phyloP scores from a whole-genome alignment of 2,888 invertebrate species.

The Chymomyza procnemis region DNA sequence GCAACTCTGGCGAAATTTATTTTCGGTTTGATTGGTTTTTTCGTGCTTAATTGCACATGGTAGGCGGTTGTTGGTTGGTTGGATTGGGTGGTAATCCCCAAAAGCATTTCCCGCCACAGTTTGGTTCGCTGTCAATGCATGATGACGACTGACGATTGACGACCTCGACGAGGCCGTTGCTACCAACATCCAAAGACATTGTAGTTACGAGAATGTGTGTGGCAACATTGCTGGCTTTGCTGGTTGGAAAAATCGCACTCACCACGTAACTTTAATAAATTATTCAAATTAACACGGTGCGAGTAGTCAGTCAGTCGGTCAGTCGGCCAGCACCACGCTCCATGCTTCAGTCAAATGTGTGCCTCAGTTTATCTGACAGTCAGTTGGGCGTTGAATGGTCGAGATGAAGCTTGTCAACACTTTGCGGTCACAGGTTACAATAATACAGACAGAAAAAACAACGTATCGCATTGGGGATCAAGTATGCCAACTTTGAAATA shows the following conservation, averaged over 20 bases:
- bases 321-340: not conserved
- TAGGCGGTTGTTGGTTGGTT: constrained; percentile 3
- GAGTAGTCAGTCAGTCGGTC: constrained; percentile 18
- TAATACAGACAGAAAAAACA: constrained; percentile 29
- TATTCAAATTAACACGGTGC: constrained; percentile 76
- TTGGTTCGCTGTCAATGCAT: not conserved
- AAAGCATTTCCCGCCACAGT: not conserved
- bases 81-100: constrained; percentile 4
- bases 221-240: not conserved
- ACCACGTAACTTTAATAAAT: constrained; percentile 75
- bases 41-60: constrained; percentile 63
- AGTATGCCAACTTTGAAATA: too few relatives aligned
- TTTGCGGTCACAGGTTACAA: constrained; percentile 59
- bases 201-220: constrained; percentile 6
- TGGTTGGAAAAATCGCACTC: constrained; percentile 65
- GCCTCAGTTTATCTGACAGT: constrained; percentile 16
- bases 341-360: constrained; percentile 26
- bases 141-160: constrained; percentile 8
- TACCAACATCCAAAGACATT: not conserved
- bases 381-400: constrained; percentile 24
- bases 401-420: constrained; percentile 49
- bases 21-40: constrained; percentile 62
- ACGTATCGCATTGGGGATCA: too few relatives aligned
- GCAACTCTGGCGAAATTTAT: constrained; percentile 58
- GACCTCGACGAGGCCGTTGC: not conserved